Conservation (phyloP, 2,888 invertebrate genomes). For the Drosophila leonis region DNA sequence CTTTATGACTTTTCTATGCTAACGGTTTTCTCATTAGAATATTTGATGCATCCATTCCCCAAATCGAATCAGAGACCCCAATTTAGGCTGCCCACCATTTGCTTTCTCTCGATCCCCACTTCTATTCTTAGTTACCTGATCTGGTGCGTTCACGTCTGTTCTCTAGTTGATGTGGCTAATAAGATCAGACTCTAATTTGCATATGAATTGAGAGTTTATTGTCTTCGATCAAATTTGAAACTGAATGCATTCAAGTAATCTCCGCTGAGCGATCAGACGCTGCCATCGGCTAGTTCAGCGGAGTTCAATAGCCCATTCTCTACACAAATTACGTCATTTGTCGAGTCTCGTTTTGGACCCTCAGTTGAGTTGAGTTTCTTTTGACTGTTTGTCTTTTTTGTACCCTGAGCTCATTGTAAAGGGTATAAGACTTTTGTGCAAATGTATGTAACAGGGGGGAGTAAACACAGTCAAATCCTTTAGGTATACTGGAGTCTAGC, state of each 20-base stretch:
- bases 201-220: constrained; percentile 43
- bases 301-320: constrained; percentile 60
- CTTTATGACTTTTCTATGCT: constrained; percentile 49
- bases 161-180: constrained; percentile 30
- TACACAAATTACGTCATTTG: constrained; percentile 64
- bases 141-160: constrained; percentile 1
- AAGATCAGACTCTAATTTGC: constrained; percentile 47
- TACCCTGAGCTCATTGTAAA: background rate
- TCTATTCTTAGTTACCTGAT: constrained; percentile 33
- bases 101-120: constrained; percentile 35
- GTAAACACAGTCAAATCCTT: background rate
- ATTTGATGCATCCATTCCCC: constrained; percentile 31
- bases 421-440: background rate
- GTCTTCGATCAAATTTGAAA: constrained; percentile 25
- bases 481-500: background rate
- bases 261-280: constrained; percentile 13
- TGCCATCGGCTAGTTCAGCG: background rate
- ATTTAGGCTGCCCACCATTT: constrained; percentile 28
- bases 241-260: constrained; percentile 38
- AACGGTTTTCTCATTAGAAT: constrained; percentile 71
- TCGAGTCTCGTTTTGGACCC: constrained; percentile 12
- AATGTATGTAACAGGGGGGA: background rate
- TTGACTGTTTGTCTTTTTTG: background rate
- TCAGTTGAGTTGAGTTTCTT: constrained; percentile 5
- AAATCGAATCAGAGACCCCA: constrained; percentile 37